These are phyloP conservation scores for Oreochromis grahami DNA, from an alignment of 2,797 vertebrate genomes.

Conservation along the genomic window DNA sequence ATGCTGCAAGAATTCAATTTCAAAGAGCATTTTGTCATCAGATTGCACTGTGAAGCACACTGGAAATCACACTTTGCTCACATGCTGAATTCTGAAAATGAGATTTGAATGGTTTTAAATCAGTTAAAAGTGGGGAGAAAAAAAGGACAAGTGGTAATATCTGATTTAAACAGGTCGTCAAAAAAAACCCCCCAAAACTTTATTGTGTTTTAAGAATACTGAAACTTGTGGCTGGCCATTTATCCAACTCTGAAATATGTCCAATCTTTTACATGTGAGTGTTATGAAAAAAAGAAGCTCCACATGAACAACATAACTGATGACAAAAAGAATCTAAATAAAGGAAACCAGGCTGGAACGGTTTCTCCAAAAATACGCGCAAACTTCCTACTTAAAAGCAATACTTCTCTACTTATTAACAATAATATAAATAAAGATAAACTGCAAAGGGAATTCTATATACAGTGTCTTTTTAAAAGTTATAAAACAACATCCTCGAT, in stretches of 20 bases:
- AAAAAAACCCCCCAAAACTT: too few species aligned
- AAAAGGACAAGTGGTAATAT: neutral
- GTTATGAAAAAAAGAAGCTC: accelerated
- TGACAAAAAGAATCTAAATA: neutral
- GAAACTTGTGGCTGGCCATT: neutral
- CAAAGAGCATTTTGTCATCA: neutral
- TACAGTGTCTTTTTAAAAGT: neutral
- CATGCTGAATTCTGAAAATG: neutral
- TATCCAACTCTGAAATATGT: neutral
- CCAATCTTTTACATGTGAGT: neutral
- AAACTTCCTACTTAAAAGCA: too few species aligned
- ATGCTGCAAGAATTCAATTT: neutral
- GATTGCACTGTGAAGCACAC: neutral
- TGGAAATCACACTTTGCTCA: neutral
- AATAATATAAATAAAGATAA: neutral
- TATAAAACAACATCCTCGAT: neutral
- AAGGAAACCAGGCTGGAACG: neutral
- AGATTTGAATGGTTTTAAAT: neutral
- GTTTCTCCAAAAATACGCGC: neutral
- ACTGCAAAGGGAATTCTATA: neutral
- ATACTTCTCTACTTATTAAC: neutral
- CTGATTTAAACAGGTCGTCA: neutral
- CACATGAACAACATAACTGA: neutral
- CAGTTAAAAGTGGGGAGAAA: neutral
- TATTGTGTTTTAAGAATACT: neutral